A percentile compares a stretch with the other conserved stretches of the same genome.
Conservation (phyloP, 2,113 vertebrate genomes). For the Phyllostomus discolor region DNA sequence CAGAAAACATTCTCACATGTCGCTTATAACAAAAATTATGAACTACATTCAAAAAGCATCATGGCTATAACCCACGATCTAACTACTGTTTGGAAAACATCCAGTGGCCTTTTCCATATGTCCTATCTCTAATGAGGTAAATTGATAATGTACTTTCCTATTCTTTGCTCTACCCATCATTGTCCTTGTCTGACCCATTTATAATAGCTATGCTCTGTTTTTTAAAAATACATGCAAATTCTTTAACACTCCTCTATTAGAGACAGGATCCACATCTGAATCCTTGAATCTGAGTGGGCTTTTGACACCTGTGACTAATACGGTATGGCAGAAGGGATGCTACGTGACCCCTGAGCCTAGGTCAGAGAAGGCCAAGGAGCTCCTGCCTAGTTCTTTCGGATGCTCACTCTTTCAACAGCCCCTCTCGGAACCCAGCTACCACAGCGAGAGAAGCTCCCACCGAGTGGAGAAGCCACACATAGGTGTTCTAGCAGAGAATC, state of each 20-base stretch:
- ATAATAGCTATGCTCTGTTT: neutral
- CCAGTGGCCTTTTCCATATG: neutral
- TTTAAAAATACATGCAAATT: neutral
- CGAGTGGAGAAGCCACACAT: neutral
- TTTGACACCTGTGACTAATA: neutral
- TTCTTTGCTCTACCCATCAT: neutral
- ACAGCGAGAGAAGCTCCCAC: neutral
- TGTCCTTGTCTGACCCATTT: neutral
- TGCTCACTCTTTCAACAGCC: neutral
- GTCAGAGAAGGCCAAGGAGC: neutral
- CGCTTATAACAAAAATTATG: neutral
- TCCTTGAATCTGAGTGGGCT: neutral
- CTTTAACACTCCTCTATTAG: neutral
- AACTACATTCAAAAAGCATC: neutral
- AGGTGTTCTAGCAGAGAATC: neutral
- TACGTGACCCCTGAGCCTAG: neutral
- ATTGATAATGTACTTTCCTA: neutral
- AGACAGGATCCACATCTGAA: neutral
- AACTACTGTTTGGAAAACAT: neutral
- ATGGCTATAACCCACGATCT: neutral
- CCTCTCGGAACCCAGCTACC: neutral
- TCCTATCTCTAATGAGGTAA: neutral
- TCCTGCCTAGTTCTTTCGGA: neutral
- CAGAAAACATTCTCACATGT: neutral
- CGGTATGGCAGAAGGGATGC: neutral